Base-by-base conservation (phyloP, 1,140 invertebrate species). In the Saccostrea echinata region DNA sequence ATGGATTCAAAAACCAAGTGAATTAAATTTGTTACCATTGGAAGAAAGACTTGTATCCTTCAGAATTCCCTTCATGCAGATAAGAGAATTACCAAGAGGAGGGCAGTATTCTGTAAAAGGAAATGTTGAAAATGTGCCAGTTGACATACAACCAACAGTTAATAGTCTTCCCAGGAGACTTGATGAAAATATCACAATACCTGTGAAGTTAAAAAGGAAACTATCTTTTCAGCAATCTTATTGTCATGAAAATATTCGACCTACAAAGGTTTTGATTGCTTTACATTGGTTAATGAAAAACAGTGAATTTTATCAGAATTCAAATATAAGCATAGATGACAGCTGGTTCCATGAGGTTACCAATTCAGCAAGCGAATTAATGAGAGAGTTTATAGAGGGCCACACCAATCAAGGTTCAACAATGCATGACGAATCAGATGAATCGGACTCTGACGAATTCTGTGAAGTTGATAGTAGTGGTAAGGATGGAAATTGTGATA, bases 161-260 rank as follows among this genome's bases (percentile, higher is more conserved):
- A 85, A 90, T 81, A 55, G 81, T 55, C 43, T 90, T 12, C 89
- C 89, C 3, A 61, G 87, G 64, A 35, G 21, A 81, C 53, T 86
- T 18, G 85, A 88, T 88, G 68, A 90, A 16, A 82, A 52, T 51
- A 64, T 27, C 35, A 90, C 86, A 43, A 86, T 90, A 53, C 24
- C 89, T 18, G 84, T 88, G 13, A 88, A 88, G 53, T 53, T 90
- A 53, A 90, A 90, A 81, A 83, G 83, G 6, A 43, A 43, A 43
- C 35, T 43, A 3, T 43, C 35, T 43, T 43, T 43, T 43, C 6
- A 43, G 6, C 35, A 83, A 71, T 76, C 55, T 86, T 85, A 68
- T 35, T 80, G 52, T 33, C 85, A 27, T 71, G 86, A 90, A 90
- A 90, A 88, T 86, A 35, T 90, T 2, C 30, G 86, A 12, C 89